Conservation (phyloP, 2,797 vertebrate genomes). For the Girardinus metallicus region DNA sequence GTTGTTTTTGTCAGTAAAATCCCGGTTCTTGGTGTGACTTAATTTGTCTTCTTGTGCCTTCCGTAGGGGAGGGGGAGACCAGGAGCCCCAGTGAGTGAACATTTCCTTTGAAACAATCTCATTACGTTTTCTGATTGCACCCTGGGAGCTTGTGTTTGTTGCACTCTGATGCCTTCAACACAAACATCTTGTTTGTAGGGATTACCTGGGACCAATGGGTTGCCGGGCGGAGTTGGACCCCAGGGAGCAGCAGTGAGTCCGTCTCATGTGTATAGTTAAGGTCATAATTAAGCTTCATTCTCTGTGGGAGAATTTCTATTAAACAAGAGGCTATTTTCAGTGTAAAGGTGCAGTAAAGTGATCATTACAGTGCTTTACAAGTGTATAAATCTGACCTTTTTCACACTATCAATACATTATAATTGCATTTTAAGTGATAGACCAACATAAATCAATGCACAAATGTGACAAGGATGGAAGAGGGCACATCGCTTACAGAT, state of each 20-base stretch:
- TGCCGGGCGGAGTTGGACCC: conserved; percentile 89
- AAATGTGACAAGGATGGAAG: not conserved
- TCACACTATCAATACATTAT: not conserved
- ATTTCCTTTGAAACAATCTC: conserved; percentile 10
- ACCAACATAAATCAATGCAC: not conserved
- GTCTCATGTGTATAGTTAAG: conserved; percentile 18
- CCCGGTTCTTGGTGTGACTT: conserved; percentile 62
- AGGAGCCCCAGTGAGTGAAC: conserved; percentile 91
- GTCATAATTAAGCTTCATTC: conserved; percentile 2
- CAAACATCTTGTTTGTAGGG: conserved; percentile 81
- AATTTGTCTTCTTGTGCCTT: conserved; percentile 76
- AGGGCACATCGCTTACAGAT: not conserved
- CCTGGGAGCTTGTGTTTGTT: not conserved
- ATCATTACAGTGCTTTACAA: not conserved
- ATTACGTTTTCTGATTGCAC: not conserved
- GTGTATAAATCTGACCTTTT: not conserved
- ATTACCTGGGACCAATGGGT: conserved; percentile 89
- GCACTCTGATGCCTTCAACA: conserved; percentile 11
- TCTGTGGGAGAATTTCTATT: not conserved
- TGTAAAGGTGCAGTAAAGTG: not conserved
- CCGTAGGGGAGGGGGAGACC: conserved; percentile 93
- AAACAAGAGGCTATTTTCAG: not conserved
- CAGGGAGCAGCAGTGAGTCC: conserved; percentile 88
- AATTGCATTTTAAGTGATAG: not conserved
- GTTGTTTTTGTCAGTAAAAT: conserved; percentile 31